A percentile compares a stretch with the other conserved stretches of the same genome.
Conservation (phyloP, 2,113 vertebrate genomes). For the Hymenochirus boettgeri region DNA sequence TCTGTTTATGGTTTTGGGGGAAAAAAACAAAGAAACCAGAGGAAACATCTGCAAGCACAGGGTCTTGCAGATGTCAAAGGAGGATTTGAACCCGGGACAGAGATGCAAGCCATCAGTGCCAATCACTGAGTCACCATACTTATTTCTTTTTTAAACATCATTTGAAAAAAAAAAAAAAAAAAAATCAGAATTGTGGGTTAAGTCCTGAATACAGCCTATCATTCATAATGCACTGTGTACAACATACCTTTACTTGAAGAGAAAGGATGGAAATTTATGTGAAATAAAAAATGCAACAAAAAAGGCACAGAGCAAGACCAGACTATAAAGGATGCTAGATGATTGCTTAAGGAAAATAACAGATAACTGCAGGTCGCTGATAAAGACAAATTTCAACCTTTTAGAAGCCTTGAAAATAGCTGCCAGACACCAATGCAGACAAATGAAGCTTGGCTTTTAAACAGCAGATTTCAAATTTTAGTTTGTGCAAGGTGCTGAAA, state of each 20-base stretch:
- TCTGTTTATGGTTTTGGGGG: no score
- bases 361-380: constrained; percentile 32
- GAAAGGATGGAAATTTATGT: constrained; percentile 8
- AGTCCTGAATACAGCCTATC: constrained; percentile 8
- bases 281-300: constrained; percentile 23
- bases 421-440: constrained; percentile 35
- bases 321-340: constrained; percentile 20
- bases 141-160: no score
- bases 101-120: no score
- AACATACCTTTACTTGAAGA: neutral
- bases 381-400: constrained; percentile 42
- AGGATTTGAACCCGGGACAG: no score
- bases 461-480: constrained; percentile 18
- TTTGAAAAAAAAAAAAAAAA: no score
- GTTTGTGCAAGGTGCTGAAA: constrained; percentile 19
- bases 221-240: constrained; percentile 10
- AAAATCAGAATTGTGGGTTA: no score
- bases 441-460: constrained; percentile 25
- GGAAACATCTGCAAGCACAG: no score
- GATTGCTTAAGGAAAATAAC: constrained; percentile 34
- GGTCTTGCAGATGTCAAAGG: no score
- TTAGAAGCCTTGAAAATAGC: constrained; percentile 39
- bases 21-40: no score
- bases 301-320: constrained; percentile 16
- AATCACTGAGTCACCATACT: no score